Base-by-base conservation (phyloP, 2,797 vertebrate genomes). In the Enteromius unitaeniatus region DNA sequence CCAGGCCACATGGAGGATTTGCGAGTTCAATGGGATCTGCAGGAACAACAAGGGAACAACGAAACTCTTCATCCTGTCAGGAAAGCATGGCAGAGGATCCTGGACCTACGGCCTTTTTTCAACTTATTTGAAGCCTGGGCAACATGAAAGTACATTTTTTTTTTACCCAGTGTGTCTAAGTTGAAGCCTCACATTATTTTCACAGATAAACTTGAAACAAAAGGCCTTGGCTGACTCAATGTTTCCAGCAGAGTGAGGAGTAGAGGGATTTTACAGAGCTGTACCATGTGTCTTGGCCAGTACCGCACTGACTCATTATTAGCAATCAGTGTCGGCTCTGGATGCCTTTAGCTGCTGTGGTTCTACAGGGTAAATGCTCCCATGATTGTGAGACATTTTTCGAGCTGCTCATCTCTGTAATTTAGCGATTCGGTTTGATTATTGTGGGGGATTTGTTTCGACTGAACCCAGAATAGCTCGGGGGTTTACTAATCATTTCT, bases 201-300 rank as follows among this genome's bases (percentile, higher is more conserved):
- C 53, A 37, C 47, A 65, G 81, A 87, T 85, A 72, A 88, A 88
- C 80, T 85, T 85, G 74, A 84, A 86, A 84, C 67, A 55, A 85
- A 82, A 81, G 86, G 45, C 76, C 82, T 79, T 84, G 82, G 87
- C 72, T 86, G 85, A 88, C 76, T 86, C 83, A 85, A 55, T 82
- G 80, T 86, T 86, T 88, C 85, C 85, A 86, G 79, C 64, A 28
- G 70, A 58, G 51, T 58, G 37, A 55, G 42, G 79, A 53, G 79
- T 34, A 47, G 55, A 53, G 64, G 70, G 31, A 45, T 81, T 70
- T 79, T 65, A 73, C 53, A 81, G 79, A 81, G 72, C 58, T 65
- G 72, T 64, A 72, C 81, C 58, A 75, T 82, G 60, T 82, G 81
- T 74, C 81, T 82, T 65, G 70, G 60, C 70, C 55, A 65, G 58